Evolutionary conservation across 2,888 invertebrate genomes (phyloP).

Genomic region (Eupithecia subumbrata): DNA sequence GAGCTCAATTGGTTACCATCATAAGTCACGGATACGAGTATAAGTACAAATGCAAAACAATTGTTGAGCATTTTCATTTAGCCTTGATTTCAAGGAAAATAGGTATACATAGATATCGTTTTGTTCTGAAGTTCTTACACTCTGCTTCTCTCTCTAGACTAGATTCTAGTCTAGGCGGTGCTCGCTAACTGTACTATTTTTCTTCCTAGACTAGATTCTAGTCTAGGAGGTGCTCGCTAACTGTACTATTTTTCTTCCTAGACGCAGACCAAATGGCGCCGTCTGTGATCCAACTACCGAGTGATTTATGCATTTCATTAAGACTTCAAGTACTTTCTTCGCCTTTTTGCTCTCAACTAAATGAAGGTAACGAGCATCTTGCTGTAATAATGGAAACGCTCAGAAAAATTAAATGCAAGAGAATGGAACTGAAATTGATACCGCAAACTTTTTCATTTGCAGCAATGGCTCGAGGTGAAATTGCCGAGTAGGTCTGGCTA

Average conservation of each 20-base stretch:
- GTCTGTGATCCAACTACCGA: conserved; percentile 62
- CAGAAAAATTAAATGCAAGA: conserved; percentile 56
- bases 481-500: conserved; percentile 47
- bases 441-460: conserved; percentile 68
- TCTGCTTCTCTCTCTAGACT: neutral
- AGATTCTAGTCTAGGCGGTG: neutral
- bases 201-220: conserved; percentile 48
- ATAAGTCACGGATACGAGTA: no score
- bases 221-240: neutral
- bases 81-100: neutral
- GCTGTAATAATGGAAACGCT: conserved; percentile 66
- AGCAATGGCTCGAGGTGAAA: conserved; percentile 58
- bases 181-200: conserved; percentile 37
- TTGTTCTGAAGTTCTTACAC: neutral
- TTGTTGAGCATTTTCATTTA: neutral
- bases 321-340: conserved; percentile 65
- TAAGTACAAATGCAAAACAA: neutral
- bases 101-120: no score
- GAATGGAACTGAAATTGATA: conserved; percentile 70
- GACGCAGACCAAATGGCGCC: conserved; percentile 67
- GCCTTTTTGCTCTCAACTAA: conserved; percentile 61
- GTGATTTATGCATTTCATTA: conserved; percentile 79
- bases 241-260: conserved; percentile 46
- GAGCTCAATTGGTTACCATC: no score
- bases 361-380: conserved; percentile 73